Conservation (phyloP, 2,797 vertebrate species). For the Orestias chungarensis region DNA sequence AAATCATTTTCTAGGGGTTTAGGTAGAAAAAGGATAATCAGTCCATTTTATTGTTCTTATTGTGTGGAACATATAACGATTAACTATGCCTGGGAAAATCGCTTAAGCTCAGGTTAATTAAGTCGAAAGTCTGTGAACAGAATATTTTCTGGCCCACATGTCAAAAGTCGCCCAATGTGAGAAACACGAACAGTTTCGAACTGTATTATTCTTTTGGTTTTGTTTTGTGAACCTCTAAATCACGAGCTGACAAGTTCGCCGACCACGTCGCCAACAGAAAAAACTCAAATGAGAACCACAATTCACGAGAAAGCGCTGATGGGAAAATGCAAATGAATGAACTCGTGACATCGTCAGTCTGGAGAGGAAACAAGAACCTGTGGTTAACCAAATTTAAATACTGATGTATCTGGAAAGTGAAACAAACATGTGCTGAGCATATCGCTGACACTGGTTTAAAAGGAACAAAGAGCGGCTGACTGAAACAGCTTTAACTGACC, state of each 20-base stretch:
- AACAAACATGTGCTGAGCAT: background rate
- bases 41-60: no score
- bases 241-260: background rate
- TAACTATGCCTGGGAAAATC: no score
- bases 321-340: background rate
- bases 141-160: no score
- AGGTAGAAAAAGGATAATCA: no score
- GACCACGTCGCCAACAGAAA: background rate
- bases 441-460: background rate
- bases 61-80: no score
- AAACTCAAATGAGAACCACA: background rate
- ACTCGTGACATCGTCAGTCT: no score
- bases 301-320: background rate
- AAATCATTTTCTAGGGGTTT: no score
- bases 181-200: no score
- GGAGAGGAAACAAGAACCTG: slow-evolving; percentile 3
- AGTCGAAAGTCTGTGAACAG: no score
- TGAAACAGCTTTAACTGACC: slow-evolving; percentile 1
- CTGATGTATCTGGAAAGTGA: slow-evolving; percentile 16
- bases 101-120: no score
- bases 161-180: background rate
- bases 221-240: no score
- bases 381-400: background rate
- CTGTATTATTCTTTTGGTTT: no score
- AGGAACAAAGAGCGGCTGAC: background rate